Percentiles rank a stretch among this genome's conserved stretches.
These are phyloP conservation scores for Halotydeus destructor DNA, from an alignment of 1,140 invertebrate species.

Conservation along the genomic window DNA sequence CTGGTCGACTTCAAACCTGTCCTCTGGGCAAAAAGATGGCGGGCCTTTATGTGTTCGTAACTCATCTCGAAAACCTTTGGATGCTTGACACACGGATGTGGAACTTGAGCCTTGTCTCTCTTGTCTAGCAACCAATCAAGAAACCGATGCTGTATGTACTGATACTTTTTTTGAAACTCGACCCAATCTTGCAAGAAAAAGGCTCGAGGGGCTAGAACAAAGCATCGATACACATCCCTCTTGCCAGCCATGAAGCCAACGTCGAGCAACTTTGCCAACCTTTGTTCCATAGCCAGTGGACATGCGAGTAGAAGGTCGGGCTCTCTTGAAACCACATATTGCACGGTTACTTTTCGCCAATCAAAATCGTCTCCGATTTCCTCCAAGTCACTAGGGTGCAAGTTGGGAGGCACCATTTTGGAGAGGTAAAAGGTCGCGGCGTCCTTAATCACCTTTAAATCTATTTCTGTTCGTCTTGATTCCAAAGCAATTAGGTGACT, in stretches of 20 bases:
- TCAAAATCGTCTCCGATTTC: no score
- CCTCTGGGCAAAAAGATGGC: not conserved
- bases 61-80: conserved; percentile 5
- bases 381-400: no score
- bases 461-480: no score
- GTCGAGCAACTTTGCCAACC: no score
- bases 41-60: not conserved
- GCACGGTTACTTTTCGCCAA: no score
- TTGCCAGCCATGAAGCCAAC: conserved; percentile 6
- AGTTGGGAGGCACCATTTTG: no score
- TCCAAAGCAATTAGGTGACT: no score
- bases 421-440: no score
- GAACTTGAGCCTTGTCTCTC: not conserved
- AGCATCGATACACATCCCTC: conserved; percentile 10
- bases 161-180: conserved; percentile 13
- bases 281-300: no score
- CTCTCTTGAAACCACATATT: no score
- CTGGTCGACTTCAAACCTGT: not conserved
- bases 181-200: conserved; percentile 14
- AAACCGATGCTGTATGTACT: conserved; percentile 10
- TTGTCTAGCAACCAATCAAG: conserved; percentile 10
- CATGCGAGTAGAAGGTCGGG: no score
- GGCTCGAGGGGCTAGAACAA: conserved; percentile 2
- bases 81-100: conserved; percentile 2
- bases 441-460: no score